A percentile compares a stretch with the other conserved stretches of the same genome.
Evolutionary conservation across 2,113 vertebrate species (phyloP).

Genomic region (Egretta garzetta): DNA sequence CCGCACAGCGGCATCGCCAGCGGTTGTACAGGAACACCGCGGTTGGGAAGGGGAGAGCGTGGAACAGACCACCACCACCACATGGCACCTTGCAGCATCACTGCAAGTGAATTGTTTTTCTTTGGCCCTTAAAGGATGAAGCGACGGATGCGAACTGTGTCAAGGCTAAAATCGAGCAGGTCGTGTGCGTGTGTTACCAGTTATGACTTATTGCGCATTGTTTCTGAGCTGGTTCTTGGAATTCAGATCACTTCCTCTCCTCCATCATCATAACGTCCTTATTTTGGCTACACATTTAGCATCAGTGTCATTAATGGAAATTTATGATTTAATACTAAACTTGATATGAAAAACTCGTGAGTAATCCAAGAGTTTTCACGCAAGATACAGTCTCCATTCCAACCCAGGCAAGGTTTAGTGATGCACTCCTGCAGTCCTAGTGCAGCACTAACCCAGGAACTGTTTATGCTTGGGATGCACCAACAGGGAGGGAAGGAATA

Average conservation of each 20-base stretch:
- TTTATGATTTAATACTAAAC: neutral
- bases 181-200: neutral
- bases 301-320: neutral
- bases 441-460: neutral
- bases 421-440: neutral
- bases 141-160: neutral
- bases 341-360: neutral
- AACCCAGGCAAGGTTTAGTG: neutral
- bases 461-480: neutral
- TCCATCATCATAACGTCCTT: neutral
- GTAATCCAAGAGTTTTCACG: neutral
- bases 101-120: neutral
- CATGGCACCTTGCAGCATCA: neutral
- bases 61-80: neutral
- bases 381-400: neutral
- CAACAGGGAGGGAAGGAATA: neutral
- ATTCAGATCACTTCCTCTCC: neutral
- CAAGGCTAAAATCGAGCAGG: neutral
- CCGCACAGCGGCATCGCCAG: neutral
- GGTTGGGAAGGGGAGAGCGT: neutral
- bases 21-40: neutral
- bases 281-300: neutral
- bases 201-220: accelerated
- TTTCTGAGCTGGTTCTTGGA: neutral
- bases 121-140: neutral